A percentile compares a stretch with the other conserved stretches of the same genome.
Conservation (phyloP, 1,140 invertebrate genomes). For the Nephila pilipes region DNA sequence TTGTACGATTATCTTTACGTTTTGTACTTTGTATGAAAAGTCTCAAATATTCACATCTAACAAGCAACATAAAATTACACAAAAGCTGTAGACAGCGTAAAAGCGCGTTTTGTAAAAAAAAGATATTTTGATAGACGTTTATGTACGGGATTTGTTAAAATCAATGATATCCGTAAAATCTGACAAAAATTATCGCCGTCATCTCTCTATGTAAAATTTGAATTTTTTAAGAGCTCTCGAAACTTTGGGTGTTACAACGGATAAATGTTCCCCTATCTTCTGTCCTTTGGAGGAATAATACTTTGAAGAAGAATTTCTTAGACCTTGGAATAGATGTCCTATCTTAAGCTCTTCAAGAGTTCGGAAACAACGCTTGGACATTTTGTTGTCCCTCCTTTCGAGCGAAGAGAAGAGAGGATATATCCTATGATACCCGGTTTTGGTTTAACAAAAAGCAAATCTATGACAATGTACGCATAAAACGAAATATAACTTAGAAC, state of each 20-base stretch:
- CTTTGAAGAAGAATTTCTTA: conserved; percentile 40
- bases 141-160: conserved; percentile 67
- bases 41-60: no score
- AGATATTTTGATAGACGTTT: not conserved
- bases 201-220: not conserved
- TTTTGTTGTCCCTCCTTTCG: conserved; percentile 21
- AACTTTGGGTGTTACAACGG: conserved; percentile 37
- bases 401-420: not conserved
- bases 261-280: conserved; percentile 45
- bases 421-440: not conserved
- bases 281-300: conserved; percentile 34
- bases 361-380: not conserved
- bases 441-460: conserved; percentile 18
- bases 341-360: not conserved
- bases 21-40: no score
- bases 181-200: not conserved
- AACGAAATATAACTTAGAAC: not conserved
- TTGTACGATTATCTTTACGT: no score
- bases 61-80: not conserved
- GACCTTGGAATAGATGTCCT: conserved; percentile 5
- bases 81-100: not conserved
- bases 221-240: conserved; percentile 34
- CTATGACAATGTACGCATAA: not conserved
- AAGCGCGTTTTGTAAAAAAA: not conserved
- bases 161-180: not conserved